These are phyloP conservation scores for Luperina nickerlii DNA, from an alignment of 2,888 invertebrate species.

Conservation along the genomic window DNA sequence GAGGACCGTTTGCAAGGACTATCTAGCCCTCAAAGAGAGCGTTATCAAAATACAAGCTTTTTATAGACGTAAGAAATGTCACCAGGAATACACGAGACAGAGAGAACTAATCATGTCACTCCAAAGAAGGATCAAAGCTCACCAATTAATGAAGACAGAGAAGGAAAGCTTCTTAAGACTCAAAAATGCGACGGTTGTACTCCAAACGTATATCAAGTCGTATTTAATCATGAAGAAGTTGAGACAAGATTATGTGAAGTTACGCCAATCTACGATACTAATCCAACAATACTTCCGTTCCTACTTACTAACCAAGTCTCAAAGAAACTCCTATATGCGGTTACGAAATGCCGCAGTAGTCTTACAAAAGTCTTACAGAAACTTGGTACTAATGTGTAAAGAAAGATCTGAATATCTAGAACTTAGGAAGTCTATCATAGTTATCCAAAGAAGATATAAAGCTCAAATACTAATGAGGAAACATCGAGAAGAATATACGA, in stretches of 20 bases:
- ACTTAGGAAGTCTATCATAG: constrained; percentile 70
- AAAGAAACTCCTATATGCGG: constrained; percentile 34
- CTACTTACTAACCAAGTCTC: constrained; percentile 46
- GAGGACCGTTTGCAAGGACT: constrained; percentile 76
- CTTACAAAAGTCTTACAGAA: constrained; percentile 88
- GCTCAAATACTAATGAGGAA: constrained; percentile 77
- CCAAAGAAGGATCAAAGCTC: constrained; percentile 88
- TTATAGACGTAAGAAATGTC: constrained; percentile 83
- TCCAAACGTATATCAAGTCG: constrained; percentile 86
- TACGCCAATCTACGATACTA: constrained; percentile 60
- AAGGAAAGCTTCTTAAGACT: constrained; percentile 79
- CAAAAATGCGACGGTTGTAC: constrained; percentile 77
- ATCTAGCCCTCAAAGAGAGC: constrained; percentile 76
- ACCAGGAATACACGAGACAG: constrained; percentile 76
- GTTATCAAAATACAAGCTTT: constrained; percentile 86
- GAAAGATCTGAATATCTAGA: constrained; percentile 71
- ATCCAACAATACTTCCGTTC: constrained; percentile 75
- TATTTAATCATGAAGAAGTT: constrained; percentile 68
- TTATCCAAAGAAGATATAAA: constrained; percentile 81
- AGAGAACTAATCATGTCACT: constrained; percentile 80
- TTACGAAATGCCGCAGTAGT: constrained; percentile 75
- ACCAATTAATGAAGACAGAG: constrained; percentile 78
- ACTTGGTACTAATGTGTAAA: constrained; percentile 77
- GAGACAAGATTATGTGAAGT: constrained; percentile 61
- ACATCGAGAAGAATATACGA: constrained; percentile 68